phyloP scores from a whole-genome alignment of 2,113 vertebrate genomes.

The Saiga tatarica region DNA sequence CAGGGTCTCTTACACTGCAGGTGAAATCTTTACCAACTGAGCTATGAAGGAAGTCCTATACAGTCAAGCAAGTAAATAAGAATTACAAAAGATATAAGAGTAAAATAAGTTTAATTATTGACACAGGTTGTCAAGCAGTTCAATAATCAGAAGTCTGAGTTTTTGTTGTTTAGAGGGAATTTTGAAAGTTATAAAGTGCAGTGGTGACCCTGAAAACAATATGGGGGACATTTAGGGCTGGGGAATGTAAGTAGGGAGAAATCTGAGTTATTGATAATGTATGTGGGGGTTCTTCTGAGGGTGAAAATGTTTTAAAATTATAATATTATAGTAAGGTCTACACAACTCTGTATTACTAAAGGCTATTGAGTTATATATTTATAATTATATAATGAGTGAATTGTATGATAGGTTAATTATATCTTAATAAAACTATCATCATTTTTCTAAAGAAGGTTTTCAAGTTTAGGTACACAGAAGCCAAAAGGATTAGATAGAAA shows the following conservation, averaged over 20 bases:
- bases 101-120: neutral
- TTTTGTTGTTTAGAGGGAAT: neutral
- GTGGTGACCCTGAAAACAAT: fast-evolving
- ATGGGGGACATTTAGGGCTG: neutral
- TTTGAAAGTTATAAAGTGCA: neutral
- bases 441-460: neutral
- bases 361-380: neutral
- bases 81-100: neutral
- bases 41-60: neutral
- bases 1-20: neutral
- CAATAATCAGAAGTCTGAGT: neutral
- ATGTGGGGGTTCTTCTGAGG: neutral
- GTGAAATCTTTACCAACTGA: neutral
- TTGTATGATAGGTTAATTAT: neutral
- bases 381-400: neutral
- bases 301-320: neutral
- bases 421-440: neutral
- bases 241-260: neutral
- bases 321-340: neutral
- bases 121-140: neutral
- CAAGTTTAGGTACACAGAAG: neutral
- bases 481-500: neutral
- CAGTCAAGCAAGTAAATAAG: neutral
- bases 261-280: neutral
- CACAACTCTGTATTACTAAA: neutral